A percentile compares a stretch with the other conserved stretches of the same genome.
Evolutionary conservation across 1,140 invertebrate genomes (phyloP).

Genomic region (Babylonia areolata): DNA sequence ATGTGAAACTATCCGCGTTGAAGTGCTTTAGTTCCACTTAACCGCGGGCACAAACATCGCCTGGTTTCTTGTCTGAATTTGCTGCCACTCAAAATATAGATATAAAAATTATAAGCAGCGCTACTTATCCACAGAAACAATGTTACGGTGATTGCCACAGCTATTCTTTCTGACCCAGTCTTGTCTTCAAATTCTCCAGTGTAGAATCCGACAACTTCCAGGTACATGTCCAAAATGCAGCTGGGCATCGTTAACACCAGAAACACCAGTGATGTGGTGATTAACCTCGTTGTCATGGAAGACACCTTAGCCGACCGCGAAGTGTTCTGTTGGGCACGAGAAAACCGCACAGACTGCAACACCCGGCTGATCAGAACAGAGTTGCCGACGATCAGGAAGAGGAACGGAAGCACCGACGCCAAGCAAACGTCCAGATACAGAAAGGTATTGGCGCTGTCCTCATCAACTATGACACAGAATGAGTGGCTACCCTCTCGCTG

Average conservation of each 20-base stretch:
- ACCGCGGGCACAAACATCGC: not conserved
- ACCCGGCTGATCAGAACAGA: not conserved
- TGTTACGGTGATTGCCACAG: slow-evolving; percentile 19
- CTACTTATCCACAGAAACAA: slow-evolving; percentile 35
- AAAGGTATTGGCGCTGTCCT: not conserved
- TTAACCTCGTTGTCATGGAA: slow-evolving; percentile 18
- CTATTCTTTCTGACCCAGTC: not conserved
- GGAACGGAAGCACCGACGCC: not conserved
- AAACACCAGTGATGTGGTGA: slow-evolving; percentile 9
- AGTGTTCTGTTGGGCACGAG: not conserved
- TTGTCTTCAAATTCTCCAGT: not conserved
- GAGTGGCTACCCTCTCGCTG: not conserved
- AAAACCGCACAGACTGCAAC: not conserved
- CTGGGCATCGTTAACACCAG: slow-evolving; percentile 18
- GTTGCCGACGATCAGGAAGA: not conserved
- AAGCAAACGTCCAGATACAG: not conserved
- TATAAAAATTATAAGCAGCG: slow-evolving; percentile 41
- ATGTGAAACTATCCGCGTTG: no score
- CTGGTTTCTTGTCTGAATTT: not conserved
- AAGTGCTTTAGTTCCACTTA: no score
- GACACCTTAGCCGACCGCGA: not conserved
- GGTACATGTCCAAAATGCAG: slow-evolving; percentile 35
- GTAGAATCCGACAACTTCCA: slow-evolving; percentile 4
- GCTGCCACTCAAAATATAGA: slow-evolving; percentile 8
- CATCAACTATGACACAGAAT: not conserved